Base-by-base conservation (phyloP, 2,888 invertebrate species). In the Allophyes oxyacanthae region DNA sequence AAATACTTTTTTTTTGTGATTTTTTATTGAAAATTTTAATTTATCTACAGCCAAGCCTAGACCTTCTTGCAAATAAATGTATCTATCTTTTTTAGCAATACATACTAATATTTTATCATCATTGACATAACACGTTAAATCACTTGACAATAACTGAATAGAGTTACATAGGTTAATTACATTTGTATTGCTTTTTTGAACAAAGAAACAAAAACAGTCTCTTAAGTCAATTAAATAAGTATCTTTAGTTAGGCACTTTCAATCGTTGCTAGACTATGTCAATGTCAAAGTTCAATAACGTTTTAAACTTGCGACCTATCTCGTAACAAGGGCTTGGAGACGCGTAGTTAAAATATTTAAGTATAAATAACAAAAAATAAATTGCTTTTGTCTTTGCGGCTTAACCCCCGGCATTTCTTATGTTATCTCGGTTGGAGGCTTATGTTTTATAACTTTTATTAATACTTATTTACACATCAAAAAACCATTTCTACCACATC, bases 241-340 rank as follows among this genome's bases (percentile, higher is more conserved):
- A 8, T 6, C 28, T 28, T 1, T 28, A 65, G 34, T 34, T 10
- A 42, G 59, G 37, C 33, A n/a, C 32, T 52, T 54, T 40, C 71
- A 76, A 70, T 64, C 33, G 33, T 44, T 65, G 58, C 62, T 64
- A 67, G 51, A 64, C 59, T 40, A 34, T 61, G 55, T 44, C 55
- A 81, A 77, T 73, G 79, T 76, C 75, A 75, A 75, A 72, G 78
- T 78, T 79, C 72, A 76, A 55, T 55, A 53, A 63, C 49, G 37
- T 42, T 51, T 20, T 57, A 59, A 50, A 58, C 53, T 64, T 54
- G 36, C 37, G 68, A 67, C 58, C 72, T 64, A 42, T 52, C 40
- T 56, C 20, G 20, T 53, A 48, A 55, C 49, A 50, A 53, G 50
- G 48, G 44, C 55, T 42, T 26, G 44, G 40, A 50, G 55, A 40